Percentiles rank a stretch among this genome's conserved stretches.
Conservation (phyloP, 2,797 vertebrate species). For the Cynodonichthys magdalenae region DNA sequence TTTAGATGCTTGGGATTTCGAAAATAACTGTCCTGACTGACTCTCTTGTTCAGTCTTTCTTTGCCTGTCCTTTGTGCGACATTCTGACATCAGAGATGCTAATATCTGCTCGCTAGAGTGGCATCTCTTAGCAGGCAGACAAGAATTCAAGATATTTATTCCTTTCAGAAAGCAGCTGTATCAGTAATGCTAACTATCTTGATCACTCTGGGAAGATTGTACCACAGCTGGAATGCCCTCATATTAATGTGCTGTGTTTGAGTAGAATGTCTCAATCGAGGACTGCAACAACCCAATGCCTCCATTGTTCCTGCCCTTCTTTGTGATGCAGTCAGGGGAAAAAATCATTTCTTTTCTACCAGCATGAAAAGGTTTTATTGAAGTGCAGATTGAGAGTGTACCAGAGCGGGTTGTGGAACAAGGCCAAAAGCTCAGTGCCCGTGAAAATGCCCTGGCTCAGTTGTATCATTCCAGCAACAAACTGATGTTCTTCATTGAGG, state of each 20-base stretch:
- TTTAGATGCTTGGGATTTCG: conserved; percentile 46
- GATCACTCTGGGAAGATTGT: conserved; percentile 78
- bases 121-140: conserved; percentile 77
- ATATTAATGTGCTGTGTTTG: conserved; percentile 81
- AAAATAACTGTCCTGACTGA: conserved; percentile 51
- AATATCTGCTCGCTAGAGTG: conserved; percentile 64
- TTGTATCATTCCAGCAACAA: conserved; percentile 44
- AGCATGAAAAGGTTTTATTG: conserved; percentile 81
- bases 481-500: conserved; percentile 52
- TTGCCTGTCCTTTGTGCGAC: conserved; percentile 52
- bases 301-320: conserved; percentile 76
- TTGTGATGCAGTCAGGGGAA: conserved; percentile 71
- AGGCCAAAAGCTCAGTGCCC: conserved; percentile 64
- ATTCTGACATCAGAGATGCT: conserved; percentile 75
- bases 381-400: conserved; percentile 80
- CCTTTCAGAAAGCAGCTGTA: conserved; percentile 64
- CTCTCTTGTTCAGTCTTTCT: conserved; percentile 46
- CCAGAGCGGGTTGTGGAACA: conserved; percentile 50
- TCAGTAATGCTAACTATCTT: conserved; percentile 83
- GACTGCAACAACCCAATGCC: conserved; percentile 76
- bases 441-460: conserved; percentile 55
- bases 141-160: conserved; percentile 84
- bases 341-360: conserved; percentile 73
- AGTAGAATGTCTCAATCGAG: conserved; percentile 79
- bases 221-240: conserved; percentile 66